These are phyloP conservation scores for Cheilosia vulpina DNA, from an alignment of 2,888 invertebrate species.

Conservation along the genomic window DNA sequence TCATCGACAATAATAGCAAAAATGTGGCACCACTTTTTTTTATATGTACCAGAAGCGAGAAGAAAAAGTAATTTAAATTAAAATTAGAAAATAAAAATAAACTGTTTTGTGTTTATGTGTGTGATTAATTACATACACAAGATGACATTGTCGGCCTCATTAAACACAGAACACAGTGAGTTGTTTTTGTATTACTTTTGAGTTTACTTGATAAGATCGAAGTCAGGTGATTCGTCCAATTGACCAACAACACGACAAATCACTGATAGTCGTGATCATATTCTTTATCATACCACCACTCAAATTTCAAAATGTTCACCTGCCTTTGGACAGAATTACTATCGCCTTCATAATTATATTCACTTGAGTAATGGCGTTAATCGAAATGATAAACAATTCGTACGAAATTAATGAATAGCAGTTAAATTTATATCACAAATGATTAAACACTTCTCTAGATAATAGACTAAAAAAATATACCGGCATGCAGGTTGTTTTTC, in stretches of 20 bases:
- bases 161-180: not conserved
- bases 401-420: not conserved
- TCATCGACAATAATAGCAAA: no score
- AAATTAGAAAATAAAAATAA: slow-evolving; percentile 16
- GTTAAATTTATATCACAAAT: not conserved
- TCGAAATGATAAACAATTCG: not conserved
- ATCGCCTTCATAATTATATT: not conserved
- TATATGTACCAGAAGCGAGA: no score
- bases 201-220: slow-evolving; percentile 2
- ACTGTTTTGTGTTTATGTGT: no score
- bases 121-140: not conserved
- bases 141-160: slow-evolving; percentile 1
- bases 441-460: not conserved
- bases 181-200: not conserved
- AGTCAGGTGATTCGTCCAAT: not conserved
- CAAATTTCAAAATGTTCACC: not conserved
- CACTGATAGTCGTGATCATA: not conserved
- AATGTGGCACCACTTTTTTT: no score
- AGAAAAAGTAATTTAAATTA: not conserved
- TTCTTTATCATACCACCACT: slow-evolving; percentile 3
- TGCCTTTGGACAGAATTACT: not conserved
- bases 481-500: no score
- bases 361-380: not conserved
- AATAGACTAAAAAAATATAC: no score
- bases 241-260: not conserved